These are phyloP conservation scores for Onthophagus sagittarius DNA, from an alignment of 2,888 invertebrate genomes.

Conservation along the genomic window DNA sequence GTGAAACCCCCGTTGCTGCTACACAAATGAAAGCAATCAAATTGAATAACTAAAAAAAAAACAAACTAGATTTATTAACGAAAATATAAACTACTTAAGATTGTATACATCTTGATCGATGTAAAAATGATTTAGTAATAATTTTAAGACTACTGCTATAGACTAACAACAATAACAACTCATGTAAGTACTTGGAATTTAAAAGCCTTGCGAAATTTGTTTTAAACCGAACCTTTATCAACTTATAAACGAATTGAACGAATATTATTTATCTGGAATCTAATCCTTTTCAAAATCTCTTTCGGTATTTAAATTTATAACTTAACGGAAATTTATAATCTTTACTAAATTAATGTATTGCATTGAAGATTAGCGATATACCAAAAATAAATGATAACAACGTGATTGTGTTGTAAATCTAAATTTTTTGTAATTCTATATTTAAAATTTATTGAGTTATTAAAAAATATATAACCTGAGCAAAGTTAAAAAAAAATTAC, in stretches of 20 bases:
- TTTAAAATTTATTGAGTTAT: not conserved
- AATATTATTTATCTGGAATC: too few species aligned
- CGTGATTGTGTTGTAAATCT: not conserved
- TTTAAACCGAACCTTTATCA: not conserved
- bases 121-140: too few species aligned
- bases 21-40: constrained; percentile 31
- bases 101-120: too few species aligned
- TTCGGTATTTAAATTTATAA: too few species aligned
- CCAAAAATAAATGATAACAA: not conserved
- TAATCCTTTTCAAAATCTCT: too few species aligned
- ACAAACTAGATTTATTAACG: not conserved
- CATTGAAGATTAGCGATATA: not conserved
- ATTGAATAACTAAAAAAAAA: constrained; percentile 30
- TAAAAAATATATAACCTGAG: not conserved
- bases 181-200: not conserved
- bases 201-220: not conserved
- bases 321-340: too few species aligned
- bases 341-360: not conserved
- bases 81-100: not conserved
- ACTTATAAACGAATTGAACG: not conserved
- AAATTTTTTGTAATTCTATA: not conserved
- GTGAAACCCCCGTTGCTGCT: constrained; percentile 7
- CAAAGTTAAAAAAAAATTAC: not conserved
- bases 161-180: not conserved
- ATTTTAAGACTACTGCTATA: too few species aligned